These are phyloP conservation scores for Sus scrofa DNA, from an alignment of 2,113 vertebrate species.

Conservation along the genomic window DNA sequence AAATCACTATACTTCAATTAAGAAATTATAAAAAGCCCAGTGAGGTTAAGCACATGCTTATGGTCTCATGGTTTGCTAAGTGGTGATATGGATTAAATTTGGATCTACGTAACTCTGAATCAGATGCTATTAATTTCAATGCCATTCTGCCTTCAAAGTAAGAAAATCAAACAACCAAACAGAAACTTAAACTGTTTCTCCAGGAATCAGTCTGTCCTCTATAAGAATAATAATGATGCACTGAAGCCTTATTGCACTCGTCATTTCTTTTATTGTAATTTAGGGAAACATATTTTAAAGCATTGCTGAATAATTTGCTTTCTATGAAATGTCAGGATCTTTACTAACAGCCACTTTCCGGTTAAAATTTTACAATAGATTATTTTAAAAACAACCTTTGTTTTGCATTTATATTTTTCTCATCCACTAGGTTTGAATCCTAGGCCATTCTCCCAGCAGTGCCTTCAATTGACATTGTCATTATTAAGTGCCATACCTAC, in stretches of 20 bases:
- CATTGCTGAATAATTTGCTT: background rate
- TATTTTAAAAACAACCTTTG: background rate
- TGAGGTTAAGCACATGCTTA: background rate
- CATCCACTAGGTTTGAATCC: slow-evolving; percentile 72
- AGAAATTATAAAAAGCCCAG: background rate
- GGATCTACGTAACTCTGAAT: background rate
- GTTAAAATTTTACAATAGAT: background rate
- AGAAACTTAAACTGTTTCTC: background rate
- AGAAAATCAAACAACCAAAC: background rate
- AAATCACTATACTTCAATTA: too few species aligned
- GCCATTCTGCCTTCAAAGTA: background rate
- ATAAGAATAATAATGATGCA: background rate
- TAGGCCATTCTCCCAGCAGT: slow-evolving; percentile 69
- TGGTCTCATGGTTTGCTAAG: background rate
- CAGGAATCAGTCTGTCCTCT: background rate
- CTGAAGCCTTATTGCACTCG: background rate
- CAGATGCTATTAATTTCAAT: background rate
- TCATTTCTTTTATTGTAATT: background rate
- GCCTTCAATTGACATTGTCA: slow-evolving; percentile 74
- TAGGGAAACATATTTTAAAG: background rate
- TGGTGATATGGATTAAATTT: background rate
- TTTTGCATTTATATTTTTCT: slow-evolving; percentile 61
- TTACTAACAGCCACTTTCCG: background rate
- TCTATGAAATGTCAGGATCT: background rate
- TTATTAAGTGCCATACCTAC: slow-evolving; percentile 41